Evolutionary conservation across 2,888 invertebrate genomes (phyloP), one percentile per base, ranked within the genome.

Genomic region (Aspidiotus rigidus): DNA sequence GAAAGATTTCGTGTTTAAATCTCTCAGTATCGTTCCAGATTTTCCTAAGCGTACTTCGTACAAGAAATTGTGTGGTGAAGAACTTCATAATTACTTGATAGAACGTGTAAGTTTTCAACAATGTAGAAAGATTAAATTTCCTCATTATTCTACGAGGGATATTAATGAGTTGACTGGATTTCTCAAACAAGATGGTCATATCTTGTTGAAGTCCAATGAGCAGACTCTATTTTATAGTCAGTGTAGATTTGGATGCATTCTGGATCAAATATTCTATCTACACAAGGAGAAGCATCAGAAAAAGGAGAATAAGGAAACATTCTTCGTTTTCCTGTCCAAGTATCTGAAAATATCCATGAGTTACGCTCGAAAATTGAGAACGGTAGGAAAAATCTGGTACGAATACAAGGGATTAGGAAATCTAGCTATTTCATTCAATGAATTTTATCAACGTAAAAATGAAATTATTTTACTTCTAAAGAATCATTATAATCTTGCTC

Each of bases 1-100:
- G 16, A 56, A 56, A 15, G n/a, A 15, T 56, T 56, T 15, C n/a
- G 56, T 15, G 16, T 56, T 15, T 15, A 56, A 56, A 44, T 44
- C 49, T 44, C 49, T 44, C 49, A 11, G 49, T 44, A 44, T 44
- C 49, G 49, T 44, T 10, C 49, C 49, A 44, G 49, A 44, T 44
- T 44, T 56, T 56, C 16, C n/a, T 56, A 56, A 56, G 16, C 13
- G 56, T 15, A 56, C 16, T 56, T 11, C 56, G 16, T 16, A 15
- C 56, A 56, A 56, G n/a, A 56, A 56, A 56, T 56, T 56, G 56
- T 56, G 56, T 56, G 56, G 56, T 56, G 56, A 56, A 56, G 56
- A 56, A 56, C 16, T 56, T 11, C 56, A 56, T 56, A 56, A 56
- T 15, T 56, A 56, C 13, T 56, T 56, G 16, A 56, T 56, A 16